phyloP scores from a whole-genome alignment of 1,140 invertebrate species.

The Thaumatotibia leucotreta region DNA sequence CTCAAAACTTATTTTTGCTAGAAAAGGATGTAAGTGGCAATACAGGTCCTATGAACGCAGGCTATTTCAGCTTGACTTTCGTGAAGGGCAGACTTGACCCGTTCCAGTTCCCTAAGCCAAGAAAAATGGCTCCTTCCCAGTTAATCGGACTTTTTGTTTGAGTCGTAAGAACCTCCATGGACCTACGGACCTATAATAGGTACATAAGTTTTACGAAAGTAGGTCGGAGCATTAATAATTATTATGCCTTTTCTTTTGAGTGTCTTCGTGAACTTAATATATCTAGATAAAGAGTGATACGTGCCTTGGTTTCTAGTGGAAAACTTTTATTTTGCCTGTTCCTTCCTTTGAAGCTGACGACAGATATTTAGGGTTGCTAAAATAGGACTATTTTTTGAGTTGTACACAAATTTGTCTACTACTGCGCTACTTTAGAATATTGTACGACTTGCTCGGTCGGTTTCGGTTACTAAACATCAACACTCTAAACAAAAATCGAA shows the following conservation, averaged over 20 bases:
- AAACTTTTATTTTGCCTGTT: not conserved
- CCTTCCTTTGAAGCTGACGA: not conserved
- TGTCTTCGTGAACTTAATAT: not conserved
- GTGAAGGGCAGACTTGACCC: not conserved
- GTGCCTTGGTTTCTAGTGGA: not conserved
- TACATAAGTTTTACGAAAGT: slow-evolving; percentile 5
- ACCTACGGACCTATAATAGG: not conserved
- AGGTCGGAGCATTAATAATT: slow-evolving; percentile 12
- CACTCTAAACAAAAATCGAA: no score
- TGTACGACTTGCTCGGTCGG: no score
- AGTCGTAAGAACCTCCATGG: not conserved
- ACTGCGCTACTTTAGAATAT: no score
- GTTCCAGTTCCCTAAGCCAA: slow-evolving; percentile 1
- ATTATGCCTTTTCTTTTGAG: slow-evolving; percentile 6
- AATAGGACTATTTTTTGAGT: no score
- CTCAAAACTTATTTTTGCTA: not conserved
- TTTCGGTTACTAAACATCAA: no score
- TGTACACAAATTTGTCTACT: no score
- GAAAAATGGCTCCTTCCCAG: slow-evolving; percentile 1
- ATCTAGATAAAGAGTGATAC: slow-evolving; percentile 5
- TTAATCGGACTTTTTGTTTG: slow-evolving; percentile 13
- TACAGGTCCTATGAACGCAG: not conserved
- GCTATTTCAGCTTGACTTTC: not conserved
- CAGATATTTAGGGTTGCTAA: no score
- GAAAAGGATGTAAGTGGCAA: not conserved